phyloP scores from a whole-genome alignment of 2,113 vertebrate species.

The Tragelaphus buxtoni region DNA sequence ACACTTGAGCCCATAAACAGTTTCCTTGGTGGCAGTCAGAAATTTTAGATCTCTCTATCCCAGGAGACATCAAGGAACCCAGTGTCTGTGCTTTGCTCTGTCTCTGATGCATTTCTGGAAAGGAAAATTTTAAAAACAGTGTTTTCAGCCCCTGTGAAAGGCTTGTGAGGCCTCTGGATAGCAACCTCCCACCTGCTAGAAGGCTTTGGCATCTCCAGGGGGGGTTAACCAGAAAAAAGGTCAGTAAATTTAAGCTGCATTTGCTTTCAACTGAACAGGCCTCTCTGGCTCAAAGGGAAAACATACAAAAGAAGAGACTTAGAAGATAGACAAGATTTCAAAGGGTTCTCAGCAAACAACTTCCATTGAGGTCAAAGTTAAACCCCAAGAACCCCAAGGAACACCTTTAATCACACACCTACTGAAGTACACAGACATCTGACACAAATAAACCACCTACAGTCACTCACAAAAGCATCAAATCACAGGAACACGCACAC shows the following conservation, averaged over 20 bases:
- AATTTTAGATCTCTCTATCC: not conserved
- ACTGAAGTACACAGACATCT: conserved; percentile 25
- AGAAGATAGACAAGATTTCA: conserved; percentile 61
- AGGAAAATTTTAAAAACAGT: not conserved
- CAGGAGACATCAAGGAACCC: not conserved
- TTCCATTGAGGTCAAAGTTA: conserved; percentile 28
- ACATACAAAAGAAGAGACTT: conserved; percentile 14
- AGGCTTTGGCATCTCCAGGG: conserved; percentile 10
- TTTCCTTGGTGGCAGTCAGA: not conserved
- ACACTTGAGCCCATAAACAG: not conserved
- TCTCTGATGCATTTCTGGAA: conserved; percentile 37
- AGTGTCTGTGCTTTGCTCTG: not conserved
- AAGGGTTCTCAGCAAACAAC: conserved; percentile 52
- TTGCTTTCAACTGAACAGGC: conserved; percentile 42
- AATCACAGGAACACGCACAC: not conserved
- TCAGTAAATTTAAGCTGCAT: conserved; percentile 49
- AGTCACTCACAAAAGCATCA: not conserved
- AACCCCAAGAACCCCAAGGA: conserved; percentile 27
- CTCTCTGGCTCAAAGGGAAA: conserved; percentile 55
- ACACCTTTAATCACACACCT: not conserved
- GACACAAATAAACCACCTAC: not conserved
- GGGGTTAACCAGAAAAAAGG: not conserved
- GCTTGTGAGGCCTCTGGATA: not conserved
- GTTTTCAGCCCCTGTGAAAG: not conserved
- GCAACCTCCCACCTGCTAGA: not conserved